A percentile compares a stretch with the other conserved stretches of the same genome.
phyloP scores from a whole-genome alignment of 2,113 vertebrate genomes.

The Platanista minor region DNA sequence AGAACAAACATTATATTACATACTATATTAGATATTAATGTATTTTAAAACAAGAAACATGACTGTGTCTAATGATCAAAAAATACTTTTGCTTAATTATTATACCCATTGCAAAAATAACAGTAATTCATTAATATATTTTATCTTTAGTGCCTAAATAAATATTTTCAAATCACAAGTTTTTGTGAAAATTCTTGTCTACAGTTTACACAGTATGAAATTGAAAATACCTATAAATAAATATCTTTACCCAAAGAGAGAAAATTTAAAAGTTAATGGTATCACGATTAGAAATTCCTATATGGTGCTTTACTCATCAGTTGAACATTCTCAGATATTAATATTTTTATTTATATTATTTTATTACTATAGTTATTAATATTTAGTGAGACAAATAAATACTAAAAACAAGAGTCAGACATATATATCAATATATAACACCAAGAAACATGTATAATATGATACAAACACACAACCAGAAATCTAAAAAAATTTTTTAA shows the following conservation, averaged over 20 bases:
- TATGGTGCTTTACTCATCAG: not conserved
- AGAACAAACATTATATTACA: not conserved
- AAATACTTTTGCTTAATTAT: not conserved
- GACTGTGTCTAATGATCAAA: not conserved
- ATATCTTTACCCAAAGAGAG: not conserved
- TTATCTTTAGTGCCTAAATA: not conserved
- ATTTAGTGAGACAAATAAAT: not conserved
- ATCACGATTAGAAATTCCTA: slow-evolving; percentile 1
- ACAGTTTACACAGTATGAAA: not conserved
- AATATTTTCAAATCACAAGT: not conserved
- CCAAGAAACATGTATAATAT: not conserved
- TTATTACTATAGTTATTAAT: not conserved
- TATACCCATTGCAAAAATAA: not conserved
- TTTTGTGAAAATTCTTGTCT: slow-evolving; percentile 17
- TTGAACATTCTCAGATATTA: not conserved
- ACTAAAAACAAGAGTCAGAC: not conserved
- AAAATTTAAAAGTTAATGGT: not conserved
- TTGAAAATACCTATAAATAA: not conserved
- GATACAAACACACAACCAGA: not conserved
- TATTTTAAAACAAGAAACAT: slow-evolving; percentile 36
- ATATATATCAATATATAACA: not conserved
- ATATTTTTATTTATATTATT: not conserved
- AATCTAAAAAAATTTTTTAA: not conserved
- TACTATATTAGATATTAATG: not conserved
- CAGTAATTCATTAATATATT: not conserved